Evolutionary conservation across 2,797 vertebrate genomes (phyloP).

Genomic region (Holocentrus rufus): DNA sequence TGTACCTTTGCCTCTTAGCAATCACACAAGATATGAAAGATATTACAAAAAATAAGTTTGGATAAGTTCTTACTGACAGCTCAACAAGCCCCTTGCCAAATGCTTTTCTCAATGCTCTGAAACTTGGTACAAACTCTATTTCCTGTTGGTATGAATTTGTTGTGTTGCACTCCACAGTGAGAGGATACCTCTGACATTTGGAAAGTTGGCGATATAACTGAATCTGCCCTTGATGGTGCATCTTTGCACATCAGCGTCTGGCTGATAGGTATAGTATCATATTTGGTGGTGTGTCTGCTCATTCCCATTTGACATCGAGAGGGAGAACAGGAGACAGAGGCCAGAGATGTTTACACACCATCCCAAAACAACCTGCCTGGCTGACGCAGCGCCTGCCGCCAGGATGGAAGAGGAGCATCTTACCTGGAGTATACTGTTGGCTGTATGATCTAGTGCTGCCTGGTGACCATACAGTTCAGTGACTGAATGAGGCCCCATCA

Average conservation of each 20-base stretch:
- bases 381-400: not conserved
- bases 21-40: too few relatives aligned
- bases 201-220: not conserved
- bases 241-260: not conserved
- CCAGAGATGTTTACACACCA: not conserved
- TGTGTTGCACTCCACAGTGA: not conserved
- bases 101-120: too few relatives aligned
- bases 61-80: too few relatives aligned
- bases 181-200: not conserved
- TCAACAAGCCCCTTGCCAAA: too few relatives aligned
- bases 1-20: too few relatives aligned
- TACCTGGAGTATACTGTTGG: not conserved
- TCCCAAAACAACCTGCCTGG: too few relatives aligned
- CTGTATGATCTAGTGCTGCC: not conserved
- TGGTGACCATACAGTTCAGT: not conserved
- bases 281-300: not conserved
- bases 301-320: not conserved
- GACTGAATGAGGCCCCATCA: not conserved
- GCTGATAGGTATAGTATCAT: not conserved
- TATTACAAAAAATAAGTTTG: too few relatives aligned
- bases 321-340: not conserved
- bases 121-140: too few relatives aligned
- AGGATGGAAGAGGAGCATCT: not conserved
- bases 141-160: too few relatives aligned
- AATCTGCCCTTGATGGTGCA: not conserved